Conservation (phyloP, 1,140 invertebrate genomes). For the Drosophila punjabiensis region DNA sequence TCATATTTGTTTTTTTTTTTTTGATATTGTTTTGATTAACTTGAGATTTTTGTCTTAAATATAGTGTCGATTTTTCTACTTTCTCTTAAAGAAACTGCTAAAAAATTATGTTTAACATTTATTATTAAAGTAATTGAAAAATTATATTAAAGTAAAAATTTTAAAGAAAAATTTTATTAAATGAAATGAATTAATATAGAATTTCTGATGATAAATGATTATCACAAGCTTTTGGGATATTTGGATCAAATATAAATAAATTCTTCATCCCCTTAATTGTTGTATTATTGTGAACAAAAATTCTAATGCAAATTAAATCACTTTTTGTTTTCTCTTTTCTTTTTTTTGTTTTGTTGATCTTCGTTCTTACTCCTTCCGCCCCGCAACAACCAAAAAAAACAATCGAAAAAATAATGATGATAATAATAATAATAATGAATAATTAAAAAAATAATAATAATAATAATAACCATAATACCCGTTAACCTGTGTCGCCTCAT, state of each 20-base stretch:
- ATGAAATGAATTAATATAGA: too few relatives aligned
- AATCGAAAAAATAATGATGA: constrained; percentile 3
- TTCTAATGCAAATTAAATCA: constrained; percentile 36
- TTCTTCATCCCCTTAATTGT: constrained; percentile 15
- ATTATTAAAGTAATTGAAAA: background rate
- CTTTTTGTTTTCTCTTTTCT: constrained; percentile 36
- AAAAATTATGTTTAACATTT: too few relatives aligned
- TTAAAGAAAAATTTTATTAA: too few relatives aligned
- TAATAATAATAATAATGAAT: constrained; percentile 10
- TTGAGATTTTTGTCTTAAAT: too few relatives aligned
- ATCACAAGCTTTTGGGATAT: constrained; percentile 2
- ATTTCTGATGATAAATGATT: too few relatives aligned
- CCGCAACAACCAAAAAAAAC: constrained; percentile 23
- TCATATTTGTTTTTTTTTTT: too few relatives aligned
- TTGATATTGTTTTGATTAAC: too few relatives aligned
- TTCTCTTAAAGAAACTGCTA: too few relatives aligned
- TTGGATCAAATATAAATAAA: background rate
- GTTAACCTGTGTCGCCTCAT: constrained; percentile 45
- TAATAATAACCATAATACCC: constrained; percentile 9
- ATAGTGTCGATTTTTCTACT: too few relatives aligned
- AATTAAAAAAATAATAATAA: constrained; percentile 12
- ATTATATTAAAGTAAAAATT: background rate
- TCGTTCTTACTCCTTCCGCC: constrained; percentile 9
- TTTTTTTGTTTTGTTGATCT: constrained; percentile 26
- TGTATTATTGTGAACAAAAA: constrained; percentile 41